Evolutionary conservation across 2,113 vertebrate species (phyloP).

Genomic region (Gambusia holbrooki): DNA sequence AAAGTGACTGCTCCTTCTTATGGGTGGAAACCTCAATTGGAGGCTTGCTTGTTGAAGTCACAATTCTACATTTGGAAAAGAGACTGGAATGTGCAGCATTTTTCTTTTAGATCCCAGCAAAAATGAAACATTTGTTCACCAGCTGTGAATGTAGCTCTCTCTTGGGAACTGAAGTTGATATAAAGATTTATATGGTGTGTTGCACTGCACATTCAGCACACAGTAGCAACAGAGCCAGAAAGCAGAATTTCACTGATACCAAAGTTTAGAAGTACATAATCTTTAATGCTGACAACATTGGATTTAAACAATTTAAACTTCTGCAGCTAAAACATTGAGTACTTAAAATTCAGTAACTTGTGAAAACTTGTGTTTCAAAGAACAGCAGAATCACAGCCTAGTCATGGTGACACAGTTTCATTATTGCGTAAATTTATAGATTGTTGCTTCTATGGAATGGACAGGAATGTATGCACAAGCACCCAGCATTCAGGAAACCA

Average conservation of each 20-base stretch:
- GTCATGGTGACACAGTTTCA: slow-evolving; percentile 70
- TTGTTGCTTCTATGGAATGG: slow-evolving; percentile 57
- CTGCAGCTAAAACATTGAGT: slow-evolving; percentile 10
- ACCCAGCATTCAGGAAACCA: slow-evolving; percentile 59
- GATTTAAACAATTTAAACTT: slow-evolving; percentile 14
- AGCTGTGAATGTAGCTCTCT: slow-evolving; percentile 46
- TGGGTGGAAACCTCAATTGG: slow-evolving; percentile 71
- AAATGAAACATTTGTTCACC: slow-evolving; percentile 36
- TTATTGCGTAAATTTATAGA: slow-evolving; percentile 51
- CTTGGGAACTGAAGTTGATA: slow-evolving; percentile 41
- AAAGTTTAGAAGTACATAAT: slow-evolving; percentile 11
- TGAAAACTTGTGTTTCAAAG: slow-evolving; percentile 39
- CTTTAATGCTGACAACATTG: slow-evolving; percentile 36
- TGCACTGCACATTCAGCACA: slow-evolving; percentile 25
- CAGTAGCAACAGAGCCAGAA: neutral
- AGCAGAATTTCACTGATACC: slow-evolving; percentile 2
- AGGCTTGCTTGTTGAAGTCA: slow-evolving; percentile 71
- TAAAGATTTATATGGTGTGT: slow-evolving; percentile 35
- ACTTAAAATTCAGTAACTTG: slow-evolving; percentile 32
- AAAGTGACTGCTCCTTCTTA: slow-evolving; percentile 59
- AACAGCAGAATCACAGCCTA: slow-evolving; percentile 51
- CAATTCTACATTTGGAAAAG: slow-evolving; percentile 54
- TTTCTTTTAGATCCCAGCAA: slow-evolving; percentile 23
- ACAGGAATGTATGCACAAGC: slow-evolving; percentile 44
- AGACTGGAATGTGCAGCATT: slow-evolving; percentile 38